Percentiles rank a stretch among this genome's conserved stretches.
These are phyloP conservation scores for Brachyistius frenatus DNA, from an alignment of 2,113 vertebrate species.

Conservation along the genomic window DNA sequence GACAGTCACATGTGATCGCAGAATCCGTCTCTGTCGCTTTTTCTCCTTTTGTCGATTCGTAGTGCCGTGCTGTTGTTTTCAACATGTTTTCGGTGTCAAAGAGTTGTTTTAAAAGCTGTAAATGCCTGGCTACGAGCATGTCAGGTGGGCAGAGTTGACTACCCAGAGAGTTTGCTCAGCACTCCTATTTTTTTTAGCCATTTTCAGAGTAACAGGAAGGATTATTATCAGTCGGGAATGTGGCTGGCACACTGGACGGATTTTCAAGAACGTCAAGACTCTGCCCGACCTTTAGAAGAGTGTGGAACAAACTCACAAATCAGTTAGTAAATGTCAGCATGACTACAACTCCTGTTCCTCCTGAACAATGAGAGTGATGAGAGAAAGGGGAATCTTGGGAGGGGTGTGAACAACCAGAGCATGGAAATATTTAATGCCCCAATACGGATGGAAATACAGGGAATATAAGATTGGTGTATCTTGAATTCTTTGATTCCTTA, in stretches of 20 bases:
- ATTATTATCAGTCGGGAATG: constrained; percentile 61
- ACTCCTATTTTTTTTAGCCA: constrained; percentile 30
- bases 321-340: constrained; percentile 54
- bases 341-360: constrained; percentile 50
- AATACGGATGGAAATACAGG: constrained; percentile 41
- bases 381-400: constrained; percentile 58
- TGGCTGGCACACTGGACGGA: constrained; percentile 53
- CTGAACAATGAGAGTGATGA: constrained; percentile 61
- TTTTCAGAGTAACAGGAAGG: constrained; percentile 58
- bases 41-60: constrained; percentile 26
- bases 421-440: constrained; percentile 57
- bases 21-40: constrained; percentile 26
- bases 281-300: constrained; percentile 59
- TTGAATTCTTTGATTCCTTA: constrained; percentile 56
- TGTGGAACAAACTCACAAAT: constrained; percentile 73
- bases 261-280: constrained; percentile 66
- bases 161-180: constrained; percentile 13
- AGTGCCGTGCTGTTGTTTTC: neutral
- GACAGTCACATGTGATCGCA: constrained; percentile 52
- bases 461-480: constrained; percentile 36
- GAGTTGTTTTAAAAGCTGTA: constrained; percentile 16
- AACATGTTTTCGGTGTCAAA: neutral
- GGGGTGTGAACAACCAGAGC: constrained; percentile 44
- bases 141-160: constrained; percentile 25
- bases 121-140: neutral